These are phyloP conservation scores for Chionoecetes opilio DNA, from an alignment of 1,140 invertebrate species.

Conservation along the genomic window DNA sequence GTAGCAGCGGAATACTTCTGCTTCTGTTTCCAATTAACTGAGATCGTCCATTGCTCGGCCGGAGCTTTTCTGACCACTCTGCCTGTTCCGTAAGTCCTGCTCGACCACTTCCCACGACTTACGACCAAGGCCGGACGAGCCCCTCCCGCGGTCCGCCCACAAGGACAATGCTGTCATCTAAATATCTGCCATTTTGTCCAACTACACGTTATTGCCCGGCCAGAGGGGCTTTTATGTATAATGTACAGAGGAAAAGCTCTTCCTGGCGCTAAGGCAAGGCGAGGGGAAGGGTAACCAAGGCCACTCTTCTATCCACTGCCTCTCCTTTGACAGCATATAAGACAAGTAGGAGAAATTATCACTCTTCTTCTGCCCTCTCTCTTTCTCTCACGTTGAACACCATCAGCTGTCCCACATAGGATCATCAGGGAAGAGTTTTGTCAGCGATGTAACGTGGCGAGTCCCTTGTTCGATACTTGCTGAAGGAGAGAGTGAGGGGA, in stretches of 20 bases:
- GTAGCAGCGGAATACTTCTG: conserved; percentile 70
- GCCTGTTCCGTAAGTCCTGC: conserved; percentile 27
- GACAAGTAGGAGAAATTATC: not conserved
- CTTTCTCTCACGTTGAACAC: not conserved
- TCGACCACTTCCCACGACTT: conserved; percentile 47
- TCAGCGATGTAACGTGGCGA: not conserved
- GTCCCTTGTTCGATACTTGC: not conserved
- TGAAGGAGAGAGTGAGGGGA: not conserved
- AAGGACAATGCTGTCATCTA: conserved; percentile 61
- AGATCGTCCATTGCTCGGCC: conserved; percentile 59
- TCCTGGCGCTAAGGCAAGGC: not conserved
- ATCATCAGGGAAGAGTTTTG: not conserved
- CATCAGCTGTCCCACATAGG: conserved; percentile 1
- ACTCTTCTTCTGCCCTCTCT: not conserved
- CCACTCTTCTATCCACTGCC: conserved; percentile 11
- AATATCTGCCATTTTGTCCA: conserved; percentile 68
- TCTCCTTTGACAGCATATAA: not conserved
- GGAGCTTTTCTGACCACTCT: conserved; percentile 54
- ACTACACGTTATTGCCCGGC: conserved; percentile 65
- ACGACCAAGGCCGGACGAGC: not conserved
- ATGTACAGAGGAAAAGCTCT: conserved; percentile 37
- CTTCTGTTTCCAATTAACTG: conserved; percentile 74
- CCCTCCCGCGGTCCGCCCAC: conserved; percentile 4
- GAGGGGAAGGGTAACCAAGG: not conserved
- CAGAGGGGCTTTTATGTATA: conserved; percentile 39